phyloP scores from a whole-genome alignment of 2,797 vertebrate genomes.

The Xenops minutus region DNA sequence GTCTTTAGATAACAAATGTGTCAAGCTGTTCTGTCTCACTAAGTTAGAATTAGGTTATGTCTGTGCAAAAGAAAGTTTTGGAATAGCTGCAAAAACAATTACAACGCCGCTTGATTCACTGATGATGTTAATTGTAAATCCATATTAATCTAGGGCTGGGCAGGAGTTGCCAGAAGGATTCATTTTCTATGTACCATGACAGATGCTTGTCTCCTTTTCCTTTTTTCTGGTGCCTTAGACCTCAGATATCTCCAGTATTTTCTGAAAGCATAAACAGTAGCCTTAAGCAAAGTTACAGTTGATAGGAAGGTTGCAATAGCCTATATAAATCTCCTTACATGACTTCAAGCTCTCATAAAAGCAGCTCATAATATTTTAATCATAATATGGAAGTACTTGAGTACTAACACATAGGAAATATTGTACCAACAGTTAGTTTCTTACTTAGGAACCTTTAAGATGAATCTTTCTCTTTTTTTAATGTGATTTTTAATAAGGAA shows the following conservation, averaged over 20 bases:
- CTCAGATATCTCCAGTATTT: constrained; percentile 9
- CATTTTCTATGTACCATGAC: constrained; percentile 23
- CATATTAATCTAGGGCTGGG: constrained; percentile 57
- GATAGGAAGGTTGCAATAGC: constrained; percentile 33
- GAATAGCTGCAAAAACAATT: constrained; percentile 64
- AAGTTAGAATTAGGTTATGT: constrained; percentile 63
- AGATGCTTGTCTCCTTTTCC: constrained; percentile 21
- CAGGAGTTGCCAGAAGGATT: constrained; percentile 61
- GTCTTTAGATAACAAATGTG: constrained; percentile 74
- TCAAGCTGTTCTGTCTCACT: constrained; percentile 69
- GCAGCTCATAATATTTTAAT: constrained; percentile 49
- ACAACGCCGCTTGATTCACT: constrained; percentile 22
- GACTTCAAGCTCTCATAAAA: constrained; percentile 48
- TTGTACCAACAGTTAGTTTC: neutral
- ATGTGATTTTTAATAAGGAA: neutral
- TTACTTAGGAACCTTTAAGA: neutral
- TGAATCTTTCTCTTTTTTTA: neutral
- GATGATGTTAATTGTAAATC: constrained; percentile 64
- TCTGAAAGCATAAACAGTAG: constrained; percentile 43
- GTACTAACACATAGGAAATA: neutral
- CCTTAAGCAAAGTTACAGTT: constrained; percentile 38
- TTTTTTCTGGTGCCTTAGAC: constrained; percentile 34
- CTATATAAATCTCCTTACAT: constrained; percentile 43
- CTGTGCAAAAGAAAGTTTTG: constrained; percentile 63
- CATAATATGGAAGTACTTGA: constrained; percentile 29